These are phyloP conservation scores for Porites rus DNA, from an alignment of 92 coral and sea anemone species.

Conservation along the genomic window DNA sequence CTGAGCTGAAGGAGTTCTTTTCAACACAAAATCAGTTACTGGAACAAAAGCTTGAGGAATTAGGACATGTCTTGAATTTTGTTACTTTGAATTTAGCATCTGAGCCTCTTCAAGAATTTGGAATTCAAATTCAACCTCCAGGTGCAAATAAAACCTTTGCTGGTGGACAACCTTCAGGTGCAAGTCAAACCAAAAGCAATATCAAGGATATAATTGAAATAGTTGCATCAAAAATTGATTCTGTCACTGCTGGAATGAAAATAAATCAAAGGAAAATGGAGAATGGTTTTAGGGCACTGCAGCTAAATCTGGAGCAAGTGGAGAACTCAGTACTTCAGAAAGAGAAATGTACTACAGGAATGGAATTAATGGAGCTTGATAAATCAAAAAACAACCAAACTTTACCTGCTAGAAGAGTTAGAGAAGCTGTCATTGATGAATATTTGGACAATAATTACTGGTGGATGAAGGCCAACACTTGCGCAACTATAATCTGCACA, in stretches of 20 bases:
- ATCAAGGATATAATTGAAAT: neutral
- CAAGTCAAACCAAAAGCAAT: neutral
- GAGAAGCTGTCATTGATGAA: neutral
- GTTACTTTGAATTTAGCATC: conserved; percentile 56
- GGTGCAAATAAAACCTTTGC: neutral
- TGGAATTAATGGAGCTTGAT: conserved; percentile 1
- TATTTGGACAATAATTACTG: conserved; percentile 9
- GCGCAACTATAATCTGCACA: conserved; percentile 12
- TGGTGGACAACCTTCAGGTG: neutral
- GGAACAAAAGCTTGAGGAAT: conserved; percentile 64
- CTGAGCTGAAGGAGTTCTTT: conserved; percentile 50
- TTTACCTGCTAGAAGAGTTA: neutral
- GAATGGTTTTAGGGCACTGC: conserved; percentile 5
- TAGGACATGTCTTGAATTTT: conserved; percentile 66
- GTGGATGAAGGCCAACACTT: conserved; percentile 36
- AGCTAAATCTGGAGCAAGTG: conserved; percentile 3
- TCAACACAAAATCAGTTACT: conserved; percentile 61
- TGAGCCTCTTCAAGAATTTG: conserved; percentile 49
- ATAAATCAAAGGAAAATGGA: neutral
- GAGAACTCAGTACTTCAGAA: conserved; percentile 22
- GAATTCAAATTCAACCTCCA: conserved; percentile 30
- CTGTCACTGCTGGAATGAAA: conserved; percentile 4
- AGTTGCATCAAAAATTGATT: conserved; percentile 24
- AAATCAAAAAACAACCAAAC: neutral
- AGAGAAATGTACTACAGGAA: neutral